Evolutionary conservation across 2,888 invertebrate genomes (phyloP).

Genomic region (Cryptocephalus moraei): DNA sequence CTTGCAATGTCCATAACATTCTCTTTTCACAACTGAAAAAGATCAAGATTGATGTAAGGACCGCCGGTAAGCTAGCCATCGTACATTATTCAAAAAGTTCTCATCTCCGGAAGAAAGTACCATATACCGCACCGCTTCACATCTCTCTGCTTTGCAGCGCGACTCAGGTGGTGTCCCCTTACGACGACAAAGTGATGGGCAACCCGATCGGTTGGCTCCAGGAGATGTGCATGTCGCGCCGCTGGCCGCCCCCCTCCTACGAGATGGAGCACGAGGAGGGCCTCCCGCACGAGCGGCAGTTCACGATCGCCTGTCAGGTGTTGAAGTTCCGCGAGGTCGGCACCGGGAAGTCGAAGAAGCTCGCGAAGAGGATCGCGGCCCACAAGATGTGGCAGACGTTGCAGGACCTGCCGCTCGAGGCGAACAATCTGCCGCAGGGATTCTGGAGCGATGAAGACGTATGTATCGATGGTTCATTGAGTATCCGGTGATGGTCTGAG

Average conservation of each 20-base stretch:
- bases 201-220: slow-evolving; percentile 94
- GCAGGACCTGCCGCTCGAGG: slow-evolving; percentile 65
- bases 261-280: slow-evolving; percentile 82
- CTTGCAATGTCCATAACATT: too few relatives aligned
- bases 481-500: too few relatives aligned
- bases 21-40: too few relatives aligned
- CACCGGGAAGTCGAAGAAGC: slow-evolving; percentile 89
- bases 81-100: too few relatives aligned
- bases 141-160: slow-evolving; percentile 20
- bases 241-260: slow-evolving; percentile 92
- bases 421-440: slow-evolving; percentile 46
- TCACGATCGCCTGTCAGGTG: slow-evolving; percentile 85
- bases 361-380: slow-evolving; percentile 93
- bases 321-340: slow-evolving; percentile 77
- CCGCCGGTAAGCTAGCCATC: too few relatives aligned
- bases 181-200: slow-evolving; percentile 74
- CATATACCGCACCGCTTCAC: too few relatives aligned
- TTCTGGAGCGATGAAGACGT: slow-evolving; percentile 65
- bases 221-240: slow-evolving; percentile 92
- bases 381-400: slow-evolving; percentile 86
- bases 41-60: too few relatives aligned
- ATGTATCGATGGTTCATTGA: slow-evolving; percentile 23
- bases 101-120: too few relatives aligned
- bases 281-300: slow-evolving; percentile 86
- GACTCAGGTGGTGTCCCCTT: slow-evolving; percentile 46